These are phyloP conservation scores for Atherinosoma microstoma DNA, from an alignment of 2,797 vertebrate genomes.

Conservation along the genomic window DNA sequence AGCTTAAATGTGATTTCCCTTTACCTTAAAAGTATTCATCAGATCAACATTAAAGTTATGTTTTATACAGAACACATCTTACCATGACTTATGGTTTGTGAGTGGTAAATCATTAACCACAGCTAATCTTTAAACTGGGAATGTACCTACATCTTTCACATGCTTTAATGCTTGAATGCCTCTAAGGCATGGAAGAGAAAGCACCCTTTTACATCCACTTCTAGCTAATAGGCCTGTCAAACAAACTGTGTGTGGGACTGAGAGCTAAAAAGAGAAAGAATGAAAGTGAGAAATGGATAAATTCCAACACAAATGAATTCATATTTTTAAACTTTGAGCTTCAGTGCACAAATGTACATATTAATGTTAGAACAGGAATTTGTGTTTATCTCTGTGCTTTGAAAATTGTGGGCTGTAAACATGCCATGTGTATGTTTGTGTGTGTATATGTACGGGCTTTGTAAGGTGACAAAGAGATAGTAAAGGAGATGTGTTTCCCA, in stretches of 20 bases:
- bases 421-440: constrained; percentile 28
- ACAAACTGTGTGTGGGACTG: constrained; percentile 68
- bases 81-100: neutral
- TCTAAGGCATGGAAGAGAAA: constrained; percentile 39
- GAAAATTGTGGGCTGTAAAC: constrained; percentile 25
- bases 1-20: no score
- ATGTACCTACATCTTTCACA: constrained; percentile 16
- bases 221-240: constrained; percentile 63
- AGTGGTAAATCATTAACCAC: constrained; percentile 27
- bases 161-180: constrained; percentile 40
- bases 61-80: neutral
- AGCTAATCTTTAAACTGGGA: constrained; percentile 22
- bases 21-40: neutral
- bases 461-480: constrained; percentile 16
- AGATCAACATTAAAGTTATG: neutral
- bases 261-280: constrained; percentile 7
- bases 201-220: constrained; percentile 35
- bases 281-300: constrained; percentile 16
- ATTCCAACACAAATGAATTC: constrained; percentile 38
- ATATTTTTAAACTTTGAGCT: constrained; percentile 12
- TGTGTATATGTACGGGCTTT: constrained; percentile 27
- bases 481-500: constrained; percentile 42
- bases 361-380: neutral
- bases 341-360: neutral
- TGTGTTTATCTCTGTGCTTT: constrained; percentile 16